Base-by-base conservation (phyloP, 2,888 invertebrate species). In the Aromia moschata region DNA sequence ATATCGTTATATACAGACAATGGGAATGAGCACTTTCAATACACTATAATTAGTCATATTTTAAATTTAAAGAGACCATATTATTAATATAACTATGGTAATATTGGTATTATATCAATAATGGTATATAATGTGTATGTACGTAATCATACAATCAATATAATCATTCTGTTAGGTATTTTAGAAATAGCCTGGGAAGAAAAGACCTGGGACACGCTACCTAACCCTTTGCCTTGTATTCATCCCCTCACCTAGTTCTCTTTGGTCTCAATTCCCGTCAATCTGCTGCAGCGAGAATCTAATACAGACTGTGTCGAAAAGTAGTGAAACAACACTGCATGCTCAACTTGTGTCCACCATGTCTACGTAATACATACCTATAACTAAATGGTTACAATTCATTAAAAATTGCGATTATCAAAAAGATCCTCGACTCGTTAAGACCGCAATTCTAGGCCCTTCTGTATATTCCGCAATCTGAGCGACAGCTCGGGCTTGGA, bases 321-420 rank as follows among this genome's bases (percentile, higher is more conserved):
- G 38, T 37, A 36, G 43, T 46, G 37, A 61, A 57, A 54, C 36
- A 56, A 73, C 74, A 75, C 74, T 73, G 74, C 75, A 78, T 77
- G 74, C 73, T 75, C 59, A 80, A 79, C 80, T 81, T 80, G 81
- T 80, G 80, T 80, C 80, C 78, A 79, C 79, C 79, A 78, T 76
- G 77, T 77, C 77, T 52, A 67, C 47, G 72, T 73, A 75, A 80
- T 80, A 80, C 79, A 76, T 79, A 80, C 80, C 79, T 80, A 80
- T 68, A 70, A 71, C 70, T 71, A 74, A 70, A 71, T 70, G 70
- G 70, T 71, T 59, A 67, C 43, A 60, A 57, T 17, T 37, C 31
- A 36, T 25, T 17, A 49, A 55, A 56, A 56, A 56, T 46, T 45
- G 12, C 46, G 37, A 33, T 46, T 46, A 47, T 40, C 41, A 17